Base-by-base conservation (phyloP, 2,888 invertebrate genomes). In the Argyresthia albistria region DNA sequence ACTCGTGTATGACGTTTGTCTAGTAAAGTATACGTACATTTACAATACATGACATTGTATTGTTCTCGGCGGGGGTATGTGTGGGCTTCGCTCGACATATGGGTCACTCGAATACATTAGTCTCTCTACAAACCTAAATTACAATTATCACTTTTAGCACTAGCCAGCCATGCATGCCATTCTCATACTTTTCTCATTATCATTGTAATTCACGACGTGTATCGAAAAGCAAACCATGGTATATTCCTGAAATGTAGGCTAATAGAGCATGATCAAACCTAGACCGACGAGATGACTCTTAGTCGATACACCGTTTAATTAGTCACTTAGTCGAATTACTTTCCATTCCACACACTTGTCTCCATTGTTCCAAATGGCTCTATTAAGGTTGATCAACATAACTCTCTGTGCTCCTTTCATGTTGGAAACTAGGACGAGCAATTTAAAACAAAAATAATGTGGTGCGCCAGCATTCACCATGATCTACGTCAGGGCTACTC, bases 201-300 rank as follows among this genome's bases (percentile, higher is more conserved):
- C 25, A 25, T 25, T 25, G 25, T 25, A 25, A 25, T 25, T 25
- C 25, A 6, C 25, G 25, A 25, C 25, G 6, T 25, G 25, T 25
- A 25, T 25, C 25, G 25, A 25, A 25, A 25, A 25, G 25, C 25
- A 25, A 25, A 6, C 25, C 25, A 2, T 25, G 25, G 25, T 25
- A 25, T 25, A 25, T 25, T 25, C 16, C 39, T 10, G 49, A 73
- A 66, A 84, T 77, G 76, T 82, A 64, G 83, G 81, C 66, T 78
- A 82, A 67, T 74, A 66, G 86, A 79, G 65, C 83, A 25, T 25
- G 25, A 2, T 25, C 25, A 71, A 68, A 76, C 74, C 70, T 74
- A 78, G 71, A 69, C 4, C 64, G 59, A 66, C 66, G 60, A 63
- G 67, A 69, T 79, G 80, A 81, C 67, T 71, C 46, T 35, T 45